phyloP scores from a whole-genome alignment of 1,140 invertebrate species.

The Achatina immaculata region DNA sequence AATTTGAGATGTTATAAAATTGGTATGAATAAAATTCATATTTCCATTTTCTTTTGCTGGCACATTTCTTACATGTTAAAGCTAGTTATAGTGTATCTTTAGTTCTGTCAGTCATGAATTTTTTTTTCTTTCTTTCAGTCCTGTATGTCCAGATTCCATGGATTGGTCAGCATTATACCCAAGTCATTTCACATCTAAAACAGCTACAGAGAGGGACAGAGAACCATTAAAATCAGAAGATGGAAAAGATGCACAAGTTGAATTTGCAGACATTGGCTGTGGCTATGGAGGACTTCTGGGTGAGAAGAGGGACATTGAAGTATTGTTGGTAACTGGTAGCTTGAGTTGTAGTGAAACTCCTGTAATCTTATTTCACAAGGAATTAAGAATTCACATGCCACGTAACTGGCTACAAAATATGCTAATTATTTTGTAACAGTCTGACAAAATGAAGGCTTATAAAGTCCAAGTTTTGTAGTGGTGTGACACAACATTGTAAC shows the following conservation, averaged over 20 bases:
- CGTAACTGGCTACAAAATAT: too few relatives aligned
- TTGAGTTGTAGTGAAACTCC: too few relatives aligned
- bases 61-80: background rate
- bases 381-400: too few relatives aligned
- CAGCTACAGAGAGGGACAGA: slow-evolving; percentile 22
- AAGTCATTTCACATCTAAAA: slow-evolving; percentile 63
- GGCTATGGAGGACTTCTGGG: slow-evolving; percentile 97
- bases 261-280: slow-evolving; percentile 98
- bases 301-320: slow-evolving; percentile 73
- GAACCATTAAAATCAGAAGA: background rate
- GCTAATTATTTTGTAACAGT: too few relatives aligned
- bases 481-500: too few relatives aligned
- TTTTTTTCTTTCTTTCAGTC: slow-evolving; percentile 74
- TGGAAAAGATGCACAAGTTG: slow-evolving; percentile 75
- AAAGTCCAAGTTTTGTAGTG: too few relatives aligned
- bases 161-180: slow-evolving; percentile 86
- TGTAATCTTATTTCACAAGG: too few relatives aligned
- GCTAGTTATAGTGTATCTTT: background rate
- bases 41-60: background rate
- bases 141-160: slow-evolving; percentile 80
- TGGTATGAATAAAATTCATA: too few relatives aligned
- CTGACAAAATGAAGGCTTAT: too few relatives aligned
- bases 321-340: too few relatives aligned
- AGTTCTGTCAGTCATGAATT: background rate
- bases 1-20: background rate